Evolutionary conservation across 2,113 vertebrate species (phyloP), one percentile per base, ranked within the genome.

Genomic region (Xiphophorus hellerii): DNA sequence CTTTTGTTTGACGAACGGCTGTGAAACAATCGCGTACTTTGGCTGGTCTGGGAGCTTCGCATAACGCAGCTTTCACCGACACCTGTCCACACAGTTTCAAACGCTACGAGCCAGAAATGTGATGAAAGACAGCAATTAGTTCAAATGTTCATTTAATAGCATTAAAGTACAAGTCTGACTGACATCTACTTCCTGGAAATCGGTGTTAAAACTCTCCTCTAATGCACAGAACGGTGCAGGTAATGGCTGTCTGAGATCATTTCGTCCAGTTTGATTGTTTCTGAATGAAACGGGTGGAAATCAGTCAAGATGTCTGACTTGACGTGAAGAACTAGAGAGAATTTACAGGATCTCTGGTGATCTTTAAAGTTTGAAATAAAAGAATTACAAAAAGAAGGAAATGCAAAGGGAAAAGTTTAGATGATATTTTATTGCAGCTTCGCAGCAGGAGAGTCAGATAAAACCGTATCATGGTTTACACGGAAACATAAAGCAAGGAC

Each of bases 1-100:
- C 67, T 84, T 89, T 85, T 80, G 83, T 83, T 82, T 82, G 68
- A 76, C 76, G 78, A 77, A 77, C 1, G 4, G 42, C 86, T 9
- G 2, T 91, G 80, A 89, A 89, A 88, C 75, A 66, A 78, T 69
- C 80, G 81, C 80, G 74, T 83, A 84, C 84, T 76, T 80, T 77
- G 81, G 80, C 78, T 66, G 66, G 44, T 22, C 30, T 1, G 27
- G 74, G 69, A 37, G 35, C 10, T 37, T 12, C 35, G 2, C 35
- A 12, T 11, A 72, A 73, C 76, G 76, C 66, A 73, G 66, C 74
- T 69, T 76, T 83, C 73, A 60, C 10, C 30, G 70, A 39, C 30
- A 33, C 35, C n/a, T 63, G 66, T 64, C 72, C 0, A 61, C 42
- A 42, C 33, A n/a, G 5, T n/a, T 69, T 69, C 7, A 33, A 61